These are phyloP conservation scores for Thysanoteuthis rhombus DNA, from an alignment of 2,888 invertebrate species.

Conservation along the genomic window DNA sequence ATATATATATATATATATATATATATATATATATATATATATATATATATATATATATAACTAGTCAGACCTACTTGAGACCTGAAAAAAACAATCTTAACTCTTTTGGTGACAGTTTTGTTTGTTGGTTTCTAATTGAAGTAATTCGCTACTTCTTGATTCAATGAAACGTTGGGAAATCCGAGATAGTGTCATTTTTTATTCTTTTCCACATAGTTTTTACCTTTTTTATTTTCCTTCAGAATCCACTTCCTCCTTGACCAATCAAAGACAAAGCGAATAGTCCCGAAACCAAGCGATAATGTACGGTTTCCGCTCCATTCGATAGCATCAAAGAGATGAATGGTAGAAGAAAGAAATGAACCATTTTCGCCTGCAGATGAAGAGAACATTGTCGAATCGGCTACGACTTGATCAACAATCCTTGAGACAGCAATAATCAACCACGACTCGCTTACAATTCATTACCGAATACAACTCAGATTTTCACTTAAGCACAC, in stretches of 20 bases:
- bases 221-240: neutral
- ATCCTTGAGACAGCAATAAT: neutral
- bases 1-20: too few relatives aligned
- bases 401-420: neutral
- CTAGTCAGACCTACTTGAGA: too few relatives aligned
- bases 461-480: too few relatives aligned
- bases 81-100: too few relatives aligned
- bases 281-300: neutral
- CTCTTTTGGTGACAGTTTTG: too few relatives aligned
- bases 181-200: neutral
- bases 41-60: too few relatives aligned
- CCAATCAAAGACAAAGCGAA: neutral
- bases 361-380: neutral
- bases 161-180: neutral
- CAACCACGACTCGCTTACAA: neutral
- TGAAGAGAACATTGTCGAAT: neutral
- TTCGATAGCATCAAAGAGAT: neutral
- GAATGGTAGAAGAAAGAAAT: neutral
- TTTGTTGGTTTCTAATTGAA: too few relatives aligned
- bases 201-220: neutral
- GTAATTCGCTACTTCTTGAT: neutral
- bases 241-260: neutral
- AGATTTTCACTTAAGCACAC: too few relatives aligned
- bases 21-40: too few relatives aligned
- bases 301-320: neutral